Percentiles rank a stretch among this genome's conserved stretches.
phyloP scores from a whole-genome alignment of 2,113 vertebrate genomes.

The Tetrao urogallus region DNA sequence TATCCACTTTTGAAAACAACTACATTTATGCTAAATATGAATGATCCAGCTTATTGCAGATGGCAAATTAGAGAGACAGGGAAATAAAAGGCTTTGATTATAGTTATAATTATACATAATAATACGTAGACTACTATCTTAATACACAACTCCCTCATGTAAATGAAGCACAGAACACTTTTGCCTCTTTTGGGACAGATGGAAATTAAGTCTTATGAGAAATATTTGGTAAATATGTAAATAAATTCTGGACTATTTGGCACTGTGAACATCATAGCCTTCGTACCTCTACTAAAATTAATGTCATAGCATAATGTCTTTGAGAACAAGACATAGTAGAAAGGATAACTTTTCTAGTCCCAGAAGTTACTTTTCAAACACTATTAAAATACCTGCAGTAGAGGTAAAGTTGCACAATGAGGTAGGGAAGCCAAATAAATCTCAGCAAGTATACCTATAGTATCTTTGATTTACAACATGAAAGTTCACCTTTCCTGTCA shows the following conservation, averaged over 20 bases:
- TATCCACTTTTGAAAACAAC: not conserved
- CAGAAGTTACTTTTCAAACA: conserved; percentile 59
- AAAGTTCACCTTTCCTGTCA: conserved; percentile 58
- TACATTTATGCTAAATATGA: conserved; percentile 1
- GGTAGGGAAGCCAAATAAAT: conserved; percentile 38
- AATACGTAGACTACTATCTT: conserved; percentile 39
- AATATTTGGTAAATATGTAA: conserved; percentile 46
- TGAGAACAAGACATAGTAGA: conserved; percentile 59
- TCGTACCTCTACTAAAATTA: conserved; percentile 44
- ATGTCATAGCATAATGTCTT: conserved; percentile 13
- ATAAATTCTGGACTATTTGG: conserved; percentile 62
- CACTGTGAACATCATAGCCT: not conserved
- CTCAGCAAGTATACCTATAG: not conserved
- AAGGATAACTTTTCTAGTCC: conserved; percentile 59
- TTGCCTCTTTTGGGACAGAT: conserved; percentile 37
- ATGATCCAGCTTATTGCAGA: conserved; percentile 2
- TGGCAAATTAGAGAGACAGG: conserved; percentile 11
- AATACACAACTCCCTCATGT: not conserved
- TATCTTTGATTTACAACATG: conserved; percentile 33
- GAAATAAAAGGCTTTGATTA: conserved; percentile 59
- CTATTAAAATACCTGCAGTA: not conserved
- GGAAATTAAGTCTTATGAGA: conserved; percentile 52
- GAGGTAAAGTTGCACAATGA: conserved; percentile 51
- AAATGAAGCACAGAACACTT: conserved; percentile 34
- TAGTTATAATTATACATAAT: conserved; percentile 56